phyloP scores from a whole-genome alignment of 1,140 invertebrate genomes.

The Plutomurus gul region DNA sequence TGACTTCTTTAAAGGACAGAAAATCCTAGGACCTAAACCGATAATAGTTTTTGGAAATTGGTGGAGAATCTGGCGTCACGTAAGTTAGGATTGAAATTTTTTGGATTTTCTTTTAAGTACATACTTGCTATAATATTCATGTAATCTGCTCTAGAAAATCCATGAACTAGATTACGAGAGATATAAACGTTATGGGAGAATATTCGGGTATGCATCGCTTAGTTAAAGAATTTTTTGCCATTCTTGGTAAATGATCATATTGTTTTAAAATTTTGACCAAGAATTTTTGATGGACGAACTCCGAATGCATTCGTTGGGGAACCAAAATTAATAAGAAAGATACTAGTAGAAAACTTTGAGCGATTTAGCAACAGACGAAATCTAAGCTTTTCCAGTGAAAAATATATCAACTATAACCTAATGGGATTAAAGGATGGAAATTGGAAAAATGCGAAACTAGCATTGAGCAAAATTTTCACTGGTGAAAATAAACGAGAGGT shows the following conservation, averaged over 20 bases:
- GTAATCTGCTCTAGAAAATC: background rate
- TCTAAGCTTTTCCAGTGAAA: background rate
- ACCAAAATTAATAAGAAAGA: background rate
- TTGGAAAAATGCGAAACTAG: background rate
- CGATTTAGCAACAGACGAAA: background rate
- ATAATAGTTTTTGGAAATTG: background rate
- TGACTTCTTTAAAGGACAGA: conserved; percentile 1
- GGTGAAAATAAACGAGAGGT: background rate
- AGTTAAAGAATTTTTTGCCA: background rate
- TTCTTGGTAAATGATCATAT: background rate
- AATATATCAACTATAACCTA: background rate
- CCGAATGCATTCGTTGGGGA: conserved; percentile 9
- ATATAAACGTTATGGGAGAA: background rate
- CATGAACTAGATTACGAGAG: background rate
- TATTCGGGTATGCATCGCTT: background rate
- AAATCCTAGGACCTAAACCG: background rate
- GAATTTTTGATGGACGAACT: conserved; percentile 9
- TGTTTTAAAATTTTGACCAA: background rate
- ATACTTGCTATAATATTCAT: background rate
- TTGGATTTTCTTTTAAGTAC: background rate
- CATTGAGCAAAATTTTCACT: background rate
- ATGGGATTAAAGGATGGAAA: background rate
- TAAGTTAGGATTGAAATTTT: background rate
- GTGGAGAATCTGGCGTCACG: background rate
- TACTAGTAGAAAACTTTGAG: background rate